Evolutionary conservation across 2,888 invertebrate genomes (phyloP), one percentile per base, ranked within the genome.

Genomic region (Melitaea athalia): DNA sequence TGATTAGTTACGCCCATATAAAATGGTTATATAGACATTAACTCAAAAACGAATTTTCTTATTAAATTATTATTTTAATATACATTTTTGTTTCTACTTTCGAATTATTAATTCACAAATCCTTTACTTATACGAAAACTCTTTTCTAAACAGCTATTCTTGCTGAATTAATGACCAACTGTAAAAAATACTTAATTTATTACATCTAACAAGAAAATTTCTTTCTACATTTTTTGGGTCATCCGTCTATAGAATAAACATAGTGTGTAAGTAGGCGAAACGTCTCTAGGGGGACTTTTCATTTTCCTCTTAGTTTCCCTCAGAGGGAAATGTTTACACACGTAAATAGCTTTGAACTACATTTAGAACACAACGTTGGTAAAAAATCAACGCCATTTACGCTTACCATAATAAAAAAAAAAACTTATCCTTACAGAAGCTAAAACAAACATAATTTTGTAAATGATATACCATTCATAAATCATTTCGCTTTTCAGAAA

Each of bases 161-260:
- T 24, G 24, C 24, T 24, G 24, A 24, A 24, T 2, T 24, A 24
- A 24, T 24, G 24, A 24, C 24, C 1, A 24, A 24, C 24, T 24
- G 24, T 24, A 31, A 24, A 6, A 1, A 53, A 53, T 24, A 24
- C 24, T 5, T 31, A 11, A 12, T 53, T 5, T 11, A 3, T 24
- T 24, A 24, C 5, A 5, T 24, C 24, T 24, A 31, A 5, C 15
- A 8, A 12, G 17, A 52, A 10, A 24, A 53, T 31, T 1, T 5
- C n/a, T 55, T 33, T 31, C 7, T 14, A n/a, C 45, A 45, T 61
- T 53, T 55, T 53, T 66, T 61, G 53, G 53, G n/a, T 10, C 55
- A 47, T 50, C 52, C 33, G 31, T 61, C 53, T 61, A 61, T 52
- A 14, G 12, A 55, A 14, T 55, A n/a, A 31, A 55, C 31, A 33